These are phyloP conservation scores for Pachycephala philippinensis DNA, from an alignment of 2,113 vertebrate species.

Conservation along the genomic window DNA sequence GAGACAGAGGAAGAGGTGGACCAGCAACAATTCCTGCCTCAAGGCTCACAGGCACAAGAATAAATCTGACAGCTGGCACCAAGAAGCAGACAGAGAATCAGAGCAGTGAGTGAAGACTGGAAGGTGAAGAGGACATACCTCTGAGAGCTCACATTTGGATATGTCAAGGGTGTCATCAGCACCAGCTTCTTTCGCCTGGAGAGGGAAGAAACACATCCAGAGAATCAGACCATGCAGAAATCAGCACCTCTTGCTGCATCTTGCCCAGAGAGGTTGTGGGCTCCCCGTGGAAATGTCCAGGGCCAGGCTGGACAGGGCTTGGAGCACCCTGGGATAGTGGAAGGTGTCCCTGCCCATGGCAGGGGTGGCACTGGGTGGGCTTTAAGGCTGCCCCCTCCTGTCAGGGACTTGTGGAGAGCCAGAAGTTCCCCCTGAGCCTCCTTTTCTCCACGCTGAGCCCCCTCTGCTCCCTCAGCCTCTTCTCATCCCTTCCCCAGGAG, in stretches of 20 bases:
- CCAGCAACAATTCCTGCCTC: not conserved
- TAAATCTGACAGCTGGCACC: not conserved
- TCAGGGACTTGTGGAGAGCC: not conserved
- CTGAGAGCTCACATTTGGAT: conserved; percentile 88
- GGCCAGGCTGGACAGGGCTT: accelerated
- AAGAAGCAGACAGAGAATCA: not conserved
- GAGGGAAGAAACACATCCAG: not conserved
- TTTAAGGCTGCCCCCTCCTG: not conserved
- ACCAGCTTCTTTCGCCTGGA: conserved; percentile 90
- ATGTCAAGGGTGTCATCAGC: conserved; percentile 92
- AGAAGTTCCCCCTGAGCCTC: not conserved
- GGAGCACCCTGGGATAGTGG: not conserved
- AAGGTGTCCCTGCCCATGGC: not conserved
- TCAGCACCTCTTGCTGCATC: not conserved
- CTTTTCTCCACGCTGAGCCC: not conserved
- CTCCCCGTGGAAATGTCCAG: not conserved
- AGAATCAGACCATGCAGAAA: not conserved
- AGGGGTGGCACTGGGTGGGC: not conserved
- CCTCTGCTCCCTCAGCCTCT: not conserved
- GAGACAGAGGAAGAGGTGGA: not conserved
- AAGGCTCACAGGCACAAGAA: not conserved
- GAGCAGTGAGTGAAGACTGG: not conserved
- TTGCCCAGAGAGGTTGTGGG: not conserved
- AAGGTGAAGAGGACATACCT: conserved; percentile 69
- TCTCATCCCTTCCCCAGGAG: not conserved